Base-by-base conservation (phyloP, 2,113 vertebrate species). In the Halichoeres trimaculatus region DNA sequence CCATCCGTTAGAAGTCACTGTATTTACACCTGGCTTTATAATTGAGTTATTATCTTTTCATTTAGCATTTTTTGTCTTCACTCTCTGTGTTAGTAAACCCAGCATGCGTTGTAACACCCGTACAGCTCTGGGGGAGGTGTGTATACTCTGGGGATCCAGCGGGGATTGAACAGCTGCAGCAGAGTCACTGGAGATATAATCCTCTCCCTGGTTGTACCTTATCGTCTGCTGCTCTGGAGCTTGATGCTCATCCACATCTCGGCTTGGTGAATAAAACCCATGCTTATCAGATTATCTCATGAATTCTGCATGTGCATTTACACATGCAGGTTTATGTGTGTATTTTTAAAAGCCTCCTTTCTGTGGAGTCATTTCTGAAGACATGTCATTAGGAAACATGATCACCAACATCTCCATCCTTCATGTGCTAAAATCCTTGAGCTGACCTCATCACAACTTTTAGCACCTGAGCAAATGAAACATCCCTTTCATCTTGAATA, bases 101-200 rank as follows among this genome's bases (percentile, higher is more conserved):
- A 24, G 16, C 66, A 47, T 38, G 45, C 61, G 48, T 16, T 35
- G 8, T 12, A 45, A 2, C 51, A 22, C 43, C 73, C 56, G 50
- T 59, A 59, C 43, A 72, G 53, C 51, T n/a, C 19, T 62, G 56
- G 61, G 77, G 69, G 66, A 72, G 53, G 74, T 57, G 57, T 2
- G 8, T 41, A 53, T 52, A 19, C 51, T 14, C 59, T 47, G 24
- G 24, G 35, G 40, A 51, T 75, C 61, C 76, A 88, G 61, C 74
- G 43, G 73, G 68, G 74, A 76, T 58, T 61, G 66, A 61, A 70
- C 76, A 57, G 85, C 50, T 84, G 75, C 73, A 57, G 43, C 54
- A 14, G n/a, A 54, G 69, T 52, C 65, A 66, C 56, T 59, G 23
- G 55, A 59, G 61, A 85, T 74, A 45, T 74, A 85, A 87, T 84